Evolutionary conservation across 1,140 invertebrate species (phyloP).

Genomic region (Asbolus verrucosus): DNA sequence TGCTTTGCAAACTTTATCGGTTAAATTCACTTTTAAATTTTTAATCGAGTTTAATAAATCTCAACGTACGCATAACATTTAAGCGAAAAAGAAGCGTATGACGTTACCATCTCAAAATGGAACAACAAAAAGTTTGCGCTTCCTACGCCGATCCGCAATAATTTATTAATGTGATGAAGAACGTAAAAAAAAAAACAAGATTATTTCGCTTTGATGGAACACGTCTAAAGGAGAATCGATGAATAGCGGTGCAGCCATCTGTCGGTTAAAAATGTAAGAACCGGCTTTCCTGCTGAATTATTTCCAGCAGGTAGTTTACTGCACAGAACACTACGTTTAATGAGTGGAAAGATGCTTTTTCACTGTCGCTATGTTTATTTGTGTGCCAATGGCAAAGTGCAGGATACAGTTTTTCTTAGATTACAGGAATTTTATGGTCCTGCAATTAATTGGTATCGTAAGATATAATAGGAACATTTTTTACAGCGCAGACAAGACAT

Average conservation of each 20-base stretch:
- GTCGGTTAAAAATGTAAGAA: constrained; percentile 35
- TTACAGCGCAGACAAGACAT: neutral
- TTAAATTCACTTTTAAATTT: constrained; percentile 27
- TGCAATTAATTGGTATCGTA: constrained; percentile 11
- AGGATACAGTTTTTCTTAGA: neutral
- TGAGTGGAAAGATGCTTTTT: constrained; percentile 16
- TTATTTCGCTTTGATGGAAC: constrained; percentile 32
- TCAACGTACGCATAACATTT: neutral
- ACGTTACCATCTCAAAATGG: too few species aligned
- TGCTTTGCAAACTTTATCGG: constrained; percentile 18
- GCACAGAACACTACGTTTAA: constrained; percentile 34
- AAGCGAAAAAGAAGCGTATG: too few species aligned
- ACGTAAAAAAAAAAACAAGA: constrained; percentile 29
- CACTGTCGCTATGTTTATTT: neutral
- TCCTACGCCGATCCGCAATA: constrained; percentile 19
- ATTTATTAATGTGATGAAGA: constrained; percentile 34
- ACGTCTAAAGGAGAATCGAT: constrained; percentile 28
- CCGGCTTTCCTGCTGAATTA: constrained; percentile 40
- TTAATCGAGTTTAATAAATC: constrained; percentile 17
- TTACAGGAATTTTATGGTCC: constrained; percentile 9
- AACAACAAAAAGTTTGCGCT: constrained; percentile 4
- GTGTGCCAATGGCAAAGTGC: neutral
- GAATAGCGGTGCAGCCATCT: constrained; percentile 35
- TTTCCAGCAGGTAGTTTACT: constrained; percentile 44
- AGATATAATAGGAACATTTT: neutral